These are phyloP conservation scores for Anguilla anguilla DNA, from an alignment of 2,797 vertebrate genomes.

Conservation along the genomic window DNA sequence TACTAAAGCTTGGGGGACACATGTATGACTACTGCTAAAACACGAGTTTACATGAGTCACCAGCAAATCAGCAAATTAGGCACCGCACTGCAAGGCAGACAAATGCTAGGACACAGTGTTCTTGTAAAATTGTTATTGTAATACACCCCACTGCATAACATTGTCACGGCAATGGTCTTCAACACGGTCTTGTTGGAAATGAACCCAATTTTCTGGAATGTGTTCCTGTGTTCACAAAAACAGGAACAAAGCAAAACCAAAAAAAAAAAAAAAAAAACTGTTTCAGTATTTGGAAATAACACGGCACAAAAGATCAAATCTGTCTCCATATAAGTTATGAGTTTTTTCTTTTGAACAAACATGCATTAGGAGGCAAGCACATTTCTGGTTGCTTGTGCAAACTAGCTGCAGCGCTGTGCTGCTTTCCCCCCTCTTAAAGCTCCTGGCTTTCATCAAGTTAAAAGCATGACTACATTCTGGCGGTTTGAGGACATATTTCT, in stretches of 20 bases:
- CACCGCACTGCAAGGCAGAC: neutral
- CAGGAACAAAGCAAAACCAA: neutral
- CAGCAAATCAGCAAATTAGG: neutral
- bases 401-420: too few relatives aligned
- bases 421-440: neutral
- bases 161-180: neutral
- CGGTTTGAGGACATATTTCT: neutral
- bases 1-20: too few relatives aligned
- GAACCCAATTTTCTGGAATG: neutral
- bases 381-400: neutral
- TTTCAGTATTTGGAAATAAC: neutral
- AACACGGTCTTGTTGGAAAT: neutral
- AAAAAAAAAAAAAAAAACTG: neutral
- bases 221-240: neutral
- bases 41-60: neutral
- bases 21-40: neutral
- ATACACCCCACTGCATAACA: neutral
- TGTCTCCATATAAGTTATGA: too few relatives aligned
- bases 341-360: neutral
- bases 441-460: neutral
- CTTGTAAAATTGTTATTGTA: neutral
- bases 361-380: neutral
- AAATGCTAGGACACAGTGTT: neutral
- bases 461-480: neutral
- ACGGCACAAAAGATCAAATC: neutral